These are phyloP conservation scores for Plecturocebus donacophilus DNA, from an alignment of 2,113 vertebrate genomes.

Conservation along the genomic window DNA sequence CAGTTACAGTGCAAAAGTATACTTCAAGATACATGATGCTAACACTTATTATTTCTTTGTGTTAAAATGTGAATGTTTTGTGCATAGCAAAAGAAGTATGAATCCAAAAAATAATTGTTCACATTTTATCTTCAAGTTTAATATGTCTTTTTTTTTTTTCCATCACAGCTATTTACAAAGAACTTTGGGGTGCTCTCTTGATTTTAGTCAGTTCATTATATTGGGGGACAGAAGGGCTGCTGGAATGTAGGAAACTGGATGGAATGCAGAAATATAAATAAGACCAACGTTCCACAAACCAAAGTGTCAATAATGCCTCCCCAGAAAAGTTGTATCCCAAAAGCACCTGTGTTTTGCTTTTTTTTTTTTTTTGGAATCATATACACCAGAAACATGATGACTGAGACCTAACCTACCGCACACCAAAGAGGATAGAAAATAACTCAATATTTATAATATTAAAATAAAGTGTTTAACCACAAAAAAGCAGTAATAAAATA, in stretches of 20 bases:
- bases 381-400: conserved; percentile 77
- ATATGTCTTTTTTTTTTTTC: conserved; percentile 65
- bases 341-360: conserved; percentile 82
- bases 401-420: conserved; percentile 80
- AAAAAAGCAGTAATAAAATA: conserved; percentile 92
- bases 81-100: conserved; percentile 85
- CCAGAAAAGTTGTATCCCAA: conserved; percentile 80
- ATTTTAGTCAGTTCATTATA: conserved; percentile 73
- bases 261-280: conserved; percentile 84
- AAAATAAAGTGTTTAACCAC: conserved; percentile 90
- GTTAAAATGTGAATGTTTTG: conserved; percentile 82
- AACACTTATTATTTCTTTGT: conserved; percentile 65
- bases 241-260: conserved; percentile 83
- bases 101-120: conserved; percentile 82
- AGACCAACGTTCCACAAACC: conserved; percentile 75
- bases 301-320: conserved; percentile 75
- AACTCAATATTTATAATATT: conserved; percentile 88
- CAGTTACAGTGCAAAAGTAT: conserved; percentile 83
- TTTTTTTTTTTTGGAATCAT: conserved; percentile 69
- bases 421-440: conserved; percentile 85
- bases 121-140: conserved; percentile 88
- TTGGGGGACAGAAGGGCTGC: conserved; percentile 63
- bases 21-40: conserved; percentile 79
- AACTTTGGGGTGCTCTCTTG: conserved; percentile 81
- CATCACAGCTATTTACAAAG: conserved; percentile 83